Percentiles rank a stretch among this genome's conserved stretches.
phyloP scores from a whole-genome alignment of 2,113 vertebrate genomes.

The Eupsittula cactorum region DNA sequence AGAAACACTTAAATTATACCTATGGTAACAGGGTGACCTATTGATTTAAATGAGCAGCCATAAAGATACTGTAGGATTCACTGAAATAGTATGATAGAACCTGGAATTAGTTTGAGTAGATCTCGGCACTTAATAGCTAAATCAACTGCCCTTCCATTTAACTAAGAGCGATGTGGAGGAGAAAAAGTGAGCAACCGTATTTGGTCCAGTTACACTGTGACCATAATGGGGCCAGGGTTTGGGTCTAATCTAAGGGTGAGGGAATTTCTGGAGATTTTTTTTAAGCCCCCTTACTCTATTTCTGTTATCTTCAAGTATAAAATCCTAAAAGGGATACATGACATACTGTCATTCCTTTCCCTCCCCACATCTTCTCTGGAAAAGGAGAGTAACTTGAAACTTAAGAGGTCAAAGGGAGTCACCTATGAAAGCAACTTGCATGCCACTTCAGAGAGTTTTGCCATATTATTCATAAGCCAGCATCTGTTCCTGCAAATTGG shows the following conservation, averaged over 20 bases:
- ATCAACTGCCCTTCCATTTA: not conserved
- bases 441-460: not conserved
- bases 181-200: not conserved
- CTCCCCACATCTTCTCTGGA: not conserved
- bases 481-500: constrained; percentile 34
- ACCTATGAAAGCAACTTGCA: not conserved
- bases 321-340: not conserved
- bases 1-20: not conserved
- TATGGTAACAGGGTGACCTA: not conserved
- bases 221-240: not conserved
- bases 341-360: not conserved
- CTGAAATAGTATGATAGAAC: not conserved
- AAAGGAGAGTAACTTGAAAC: not conserved
- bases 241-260: not conserved
- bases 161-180: not conserved
- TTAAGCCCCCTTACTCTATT: not conserved
- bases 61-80: not conserved
- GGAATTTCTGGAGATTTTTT: not conserved
- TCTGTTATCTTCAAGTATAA: not conserved
- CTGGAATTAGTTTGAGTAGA: not conserved
- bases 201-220: not conserved
- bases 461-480: not conserved
- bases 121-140: not conserved
- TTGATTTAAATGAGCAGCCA: not conserved
- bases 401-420: not conserved